phyloP scores from a whole-genome alignment of 1,140 invertebrate species.

The Nymphalis io region DNA sequence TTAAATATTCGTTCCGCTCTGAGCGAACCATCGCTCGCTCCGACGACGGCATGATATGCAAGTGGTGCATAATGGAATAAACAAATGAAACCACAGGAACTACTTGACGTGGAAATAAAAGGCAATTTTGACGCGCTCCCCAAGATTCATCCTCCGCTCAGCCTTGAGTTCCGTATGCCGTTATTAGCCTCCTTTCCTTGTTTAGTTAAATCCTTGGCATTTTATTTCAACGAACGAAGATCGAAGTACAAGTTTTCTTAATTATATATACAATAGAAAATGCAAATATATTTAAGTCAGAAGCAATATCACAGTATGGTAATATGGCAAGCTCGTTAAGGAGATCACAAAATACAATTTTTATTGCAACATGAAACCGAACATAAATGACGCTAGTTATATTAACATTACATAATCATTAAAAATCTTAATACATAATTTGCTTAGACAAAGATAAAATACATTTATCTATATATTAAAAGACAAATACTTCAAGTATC shows the following conservation, averaged over 20 bases:
- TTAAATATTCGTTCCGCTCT: constrained; percentile 67
- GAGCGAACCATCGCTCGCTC: constrained; percentile 42
- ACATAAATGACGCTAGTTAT: constrained; percentile 15
- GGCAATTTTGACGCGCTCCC: constrained; percentile 42
- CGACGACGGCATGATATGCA: constrained; percentile 57
- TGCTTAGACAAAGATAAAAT: neutral
- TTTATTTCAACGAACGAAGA: neutral
- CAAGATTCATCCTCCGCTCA: constrained; percentile 11
- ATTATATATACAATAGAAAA: constrained; percentile 9
- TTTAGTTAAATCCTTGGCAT: neutral
- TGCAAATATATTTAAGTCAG: constrained; percentile 4
- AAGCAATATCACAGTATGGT: constrained; percentile 15
- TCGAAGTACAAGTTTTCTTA: neutral
- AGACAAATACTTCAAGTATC: too few species aligned
- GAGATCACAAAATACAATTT: constrained; percentile 18
- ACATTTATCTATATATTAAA: too few species aligned
- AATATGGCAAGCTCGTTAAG: constrained; percentile 22
- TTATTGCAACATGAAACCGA: constrained; percentile 10
- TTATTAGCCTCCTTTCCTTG: constrained; percentile 30
- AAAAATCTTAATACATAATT: constrained; percentile 1
- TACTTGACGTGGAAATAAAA: constrained; percentile 47
- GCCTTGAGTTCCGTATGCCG: neutral
- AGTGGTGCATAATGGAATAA: constrained; percentile 48
- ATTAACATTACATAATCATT: constrained; percentile 10
- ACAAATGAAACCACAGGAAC: constrained; percentile 56